Percentiles rank a stretch among this genome's conserved stretches.
phyloP scores from a whole-genome alignment of 2,113 vertebrate genomes.

The Symphodus melops region DNA sequence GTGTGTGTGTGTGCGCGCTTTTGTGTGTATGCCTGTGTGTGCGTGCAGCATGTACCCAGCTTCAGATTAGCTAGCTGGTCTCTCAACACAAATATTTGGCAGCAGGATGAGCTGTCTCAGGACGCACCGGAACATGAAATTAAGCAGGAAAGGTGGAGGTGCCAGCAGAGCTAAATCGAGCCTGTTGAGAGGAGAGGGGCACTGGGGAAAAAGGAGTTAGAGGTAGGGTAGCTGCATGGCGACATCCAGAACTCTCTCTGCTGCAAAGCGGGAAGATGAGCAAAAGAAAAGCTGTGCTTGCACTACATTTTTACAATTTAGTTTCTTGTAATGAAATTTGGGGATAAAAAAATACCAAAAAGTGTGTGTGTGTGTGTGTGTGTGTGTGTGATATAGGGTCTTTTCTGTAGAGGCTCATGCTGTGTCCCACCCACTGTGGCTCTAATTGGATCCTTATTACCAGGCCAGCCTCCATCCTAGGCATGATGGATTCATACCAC shows the following conservation, averaged over 20 bases:
- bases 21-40: background rate
- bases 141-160: slow-evolving; percentile 72
- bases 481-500: slow-evolving; percentile 87
- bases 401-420: slow-evolving; percentile 61
- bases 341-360: slow-evolving; percentile 7
- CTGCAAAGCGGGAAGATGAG: background rate
- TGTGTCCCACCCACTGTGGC: slow-evolving; percentile 82
- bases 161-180: slow-evolving; percentile 42
- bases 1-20: background rate
- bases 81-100: slow-evolving; percentile 84
- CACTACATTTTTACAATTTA: slow-evolving; percentile 47
- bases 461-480: slow-evolving; percentile 73
- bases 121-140: slow-evolving; percentile 85
- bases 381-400: slow-evolving; percentile 60
- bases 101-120: slow-evolving; percentile 78
- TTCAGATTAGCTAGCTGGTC: slow-evolving; percentile 76
- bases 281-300: slow-evolving; percentile 26
- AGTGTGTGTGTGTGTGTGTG: background rate
- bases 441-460: slow-evolving; percentile 90
- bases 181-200: slow-evolving; percentile 44
- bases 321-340: slow-evolving; percentile 51
- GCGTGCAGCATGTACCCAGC: slow-evolving; percentile 50
- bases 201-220: slow-evolving; percentile 7
- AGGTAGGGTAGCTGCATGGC: background rate
- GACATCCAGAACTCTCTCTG: background rate